Base-by-base conservation (phyloP, 2,888 invertebrate species). In the Agriopis aurantiaria region DNA sequence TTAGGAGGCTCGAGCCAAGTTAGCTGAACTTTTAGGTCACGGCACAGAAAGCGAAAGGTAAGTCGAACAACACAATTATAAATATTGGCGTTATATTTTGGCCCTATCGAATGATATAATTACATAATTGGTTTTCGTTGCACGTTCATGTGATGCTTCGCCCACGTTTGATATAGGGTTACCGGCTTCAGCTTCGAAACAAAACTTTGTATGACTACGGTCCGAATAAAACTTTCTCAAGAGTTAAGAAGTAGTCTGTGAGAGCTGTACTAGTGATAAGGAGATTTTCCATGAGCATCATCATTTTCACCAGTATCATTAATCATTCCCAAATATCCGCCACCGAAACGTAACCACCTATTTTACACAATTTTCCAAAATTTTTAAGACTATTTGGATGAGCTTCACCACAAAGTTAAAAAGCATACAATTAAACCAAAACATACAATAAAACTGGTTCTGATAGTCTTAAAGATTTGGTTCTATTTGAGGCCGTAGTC, bases 301-400 rank as follows among this genome's bases (percentile, higher is more conserved):
- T 71, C 59, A 71, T 59, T 55, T 62, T 67, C 66, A 71, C 55
- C 55, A 59, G 49, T 48, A 33, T 67, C 70, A 71, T 71, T 56
- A 56, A 71, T 71, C 70, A 71, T 71, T 71, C 70, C 70, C 66
- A 49, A 71, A 51, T 59, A 60, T 67, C 70, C 70, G 70, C 70
- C 70, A 71, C 70, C 70, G 66, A 71, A 63, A 55, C 63, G 59
- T 59, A 63, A 66, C 70, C 70, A 71, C 70, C 70, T 66, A 70
- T 63, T 60, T 71, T 65, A 63, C 45, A 58, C n/a, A 56, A 1
- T 33, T 17, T 66, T n/a, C 45, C 8, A 3, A 43, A 48, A 14
- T 8, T 33, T 48, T 17, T 12, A 33, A 43, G 65, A 17, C n/a
- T 62, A 40, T 52, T 45, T 17, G 17, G 40, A 58, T 53, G 33